phyloP scores from a whole-genome alignment of 2,888 invertebrate genomes.

The Pristionchus fissidentatus region DNA sequence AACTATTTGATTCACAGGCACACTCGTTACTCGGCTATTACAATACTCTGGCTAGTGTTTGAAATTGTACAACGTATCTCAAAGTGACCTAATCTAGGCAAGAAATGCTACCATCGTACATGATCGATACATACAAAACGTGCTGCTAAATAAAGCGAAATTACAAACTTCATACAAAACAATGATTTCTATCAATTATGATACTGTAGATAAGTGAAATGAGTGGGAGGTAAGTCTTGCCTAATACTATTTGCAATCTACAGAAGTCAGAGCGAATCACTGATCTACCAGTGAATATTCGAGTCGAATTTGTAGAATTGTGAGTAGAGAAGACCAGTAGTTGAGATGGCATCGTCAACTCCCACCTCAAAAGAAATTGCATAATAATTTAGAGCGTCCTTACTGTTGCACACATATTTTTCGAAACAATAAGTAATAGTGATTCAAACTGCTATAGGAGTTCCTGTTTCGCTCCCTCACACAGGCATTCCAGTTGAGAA shows the following conservation, averaged over 20 bases:
- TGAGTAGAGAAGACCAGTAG: constrained; percentile 77
- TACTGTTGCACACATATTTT: too few relatives aligned
- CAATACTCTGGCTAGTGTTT: constrained; percentile 23
- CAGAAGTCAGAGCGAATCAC: background rate
- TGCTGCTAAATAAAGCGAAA: constrained; percentile 4
- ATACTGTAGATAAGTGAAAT: background rate
- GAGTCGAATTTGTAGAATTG: constrained; percentile 72
- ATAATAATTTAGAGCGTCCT: too few relatives aligned
- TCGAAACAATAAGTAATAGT: too few relatives aligned
- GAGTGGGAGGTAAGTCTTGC: background rate
- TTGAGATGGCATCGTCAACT: constrained; percentile 78
- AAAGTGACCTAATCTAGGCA: constrained; percentile 33
- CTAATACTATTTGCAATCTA: background rate
- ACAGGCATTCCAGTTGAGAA: background rate
- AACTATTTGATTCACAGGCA: background rate
- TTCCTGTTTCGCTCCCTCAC: too few relatives aligned
- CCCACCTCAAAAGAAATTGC: constrained; percentile 71
- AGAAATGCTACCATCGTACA: constrained; percentile 15
- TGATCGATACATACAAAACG: constrained; percentile 25
- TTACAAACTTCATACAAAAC: background rate
- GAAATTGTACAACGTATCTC: constrained; percentile 26
- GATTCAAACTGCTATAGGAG: too few relatives aligned
- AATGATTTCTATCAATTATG: background rate
- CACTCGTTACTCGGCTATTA: constrained; percentile 17
- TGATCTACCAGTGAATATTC: constrained; percentile 37